phyloP scores from a whole-genome alignment of 2,113 vertebrate species.

The Gallinago undulata region DNA sequence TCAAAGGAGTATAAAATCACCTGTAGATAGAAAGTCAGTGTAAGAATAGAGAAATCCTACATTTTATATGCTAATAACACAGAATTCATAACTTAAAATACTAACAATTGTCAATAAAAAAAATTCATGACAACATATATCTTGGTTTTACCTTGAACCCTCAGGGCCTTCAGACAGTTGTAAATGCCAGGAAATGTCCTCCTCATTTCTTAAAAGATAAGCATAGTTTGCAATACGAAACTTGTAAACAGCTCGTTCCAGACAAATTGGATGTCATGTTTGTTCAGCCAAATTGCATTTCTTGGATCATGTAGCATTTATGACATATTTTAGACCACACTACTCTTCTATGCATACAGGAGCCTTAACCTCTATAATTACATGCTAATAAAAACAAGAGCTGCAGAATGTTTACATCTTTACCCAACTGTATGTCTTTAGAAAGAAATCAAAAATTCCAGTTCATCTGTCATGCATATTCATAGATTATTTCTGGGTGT shows the following conservation, averaged over 20 bases:
- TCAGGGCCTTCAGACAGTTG: not conserved
- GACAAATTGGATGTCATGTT: slow-evolving; percentile 15
- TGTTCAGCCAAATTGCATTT: slow-evolving; percentile 32
- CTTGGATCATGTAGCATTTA: slow-evolving; percentile 8
- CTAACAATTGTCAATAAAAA: slow-evolving; percentile 19
- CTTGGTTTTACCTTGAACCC: not conserved
- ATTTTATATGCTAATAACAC: not conserved
- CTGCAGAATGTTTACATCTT: slow-evolving; percentile 46
- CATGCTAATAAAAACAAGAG: slow-evolving; percentile 47
- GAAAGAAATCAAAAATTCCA: slow-evolving; percentile 34
- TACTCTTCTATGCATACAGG: not conserved
- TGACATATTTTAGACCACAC: not conserved
- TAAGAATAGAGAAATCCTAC: not conserved
- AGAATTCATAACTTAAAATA: not conserved
- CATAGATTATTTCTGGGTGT: not conserved
- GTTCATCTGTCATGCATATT: slow-evolving; percentile 1
- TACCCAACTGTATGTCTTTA: not conserved
- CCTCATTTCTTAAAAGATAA: slow-evolving; percentile 34
- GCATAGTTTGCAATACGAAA: not conserved
- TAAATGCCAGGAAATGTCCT: not conserved
- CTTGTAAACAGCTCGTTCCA: slow-evolving; percentile 30
- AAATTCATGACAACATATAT: not conserved
- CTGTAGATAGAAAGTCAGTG: not conserved
- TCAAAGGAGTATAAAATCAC: not conserved
- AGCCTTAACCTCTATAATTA: slow-evolving; percentile 45